These are phyloP conservation scores for Drosophila ohnishii DNA, from an alignment of 1,140 invertebrate species.

Conservation along the genomic window DNA sequence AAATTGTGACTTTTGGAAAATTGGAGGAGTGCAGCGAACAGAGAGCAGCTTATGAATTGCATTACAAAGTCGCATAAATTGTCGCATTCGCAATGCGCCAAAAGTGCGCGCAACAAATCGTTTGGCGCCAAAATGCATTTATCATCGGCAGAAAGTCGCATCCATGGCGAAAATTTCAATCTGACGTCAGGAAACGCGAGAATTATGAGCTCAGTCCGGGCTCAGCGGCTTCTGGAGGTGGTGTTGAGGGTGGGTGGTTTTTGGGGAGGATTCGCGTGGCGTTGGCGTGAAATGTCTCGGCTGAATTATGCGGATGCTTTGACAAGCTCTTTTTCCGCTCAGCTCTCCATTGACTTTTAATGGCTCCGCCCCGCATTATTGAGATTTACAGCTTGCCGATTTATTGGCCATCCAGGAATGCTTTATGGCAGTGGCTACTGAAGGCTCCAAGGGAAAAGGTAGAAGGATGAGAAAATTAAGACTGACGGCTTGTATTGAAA, in stretches of 20 bases:
- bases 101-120: slow-evolving; percentile 74
- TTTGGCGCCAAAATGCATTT: slow-evolving; percentile 64
- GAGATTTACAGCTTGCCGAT: slow-evolving; percentile 48
- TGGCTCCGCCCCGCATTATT: slow-evolving; percentile 44
- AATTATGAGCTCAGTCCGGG: slow-evolving; percentile 59
- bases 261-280: slow-evolving; percentile 5
- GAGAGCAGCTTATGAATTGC: slow-evolving; percentile 70
- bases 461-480: not conserved
- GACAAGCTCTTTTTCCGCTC: slow-evolving; percentile 53
- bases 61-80: slow-evolving; percentile 78
- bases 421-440: slow-evolving; percentile 21
- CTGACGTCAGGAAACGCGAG: slow-evolving; percentile 58
- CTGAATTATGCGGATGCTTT: slow-evolving; percentile 51
- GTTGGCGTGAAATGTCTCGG: slow-evolving; percentile 33
- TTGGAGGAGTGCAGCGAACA: slow-evolving; percentile 23
- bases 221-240: slow-evolving; percentile 5
- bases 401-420: slow-evolving; percentile 41
- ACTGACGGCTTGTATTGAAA: slow-evolving; percentile 13
- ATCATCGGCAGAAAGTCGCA: slow-evolving; percentile 63
- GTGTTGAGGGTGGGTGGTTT: not conserved
- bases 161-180: slow-evolving; percentile 71
- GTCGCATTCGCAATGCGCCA: slow-evolving; percentile 44
- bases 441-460: not conserved
- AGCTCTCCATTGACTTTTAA: slow-evolving; percentile 47
- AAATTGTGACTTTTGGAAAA: slow-evolving; percentile 55